Base-by-base conservation (phyloP, 35 echinoderm and acorn worm genomes). In the Hemicentrotus pulcherrimus region DNA sequence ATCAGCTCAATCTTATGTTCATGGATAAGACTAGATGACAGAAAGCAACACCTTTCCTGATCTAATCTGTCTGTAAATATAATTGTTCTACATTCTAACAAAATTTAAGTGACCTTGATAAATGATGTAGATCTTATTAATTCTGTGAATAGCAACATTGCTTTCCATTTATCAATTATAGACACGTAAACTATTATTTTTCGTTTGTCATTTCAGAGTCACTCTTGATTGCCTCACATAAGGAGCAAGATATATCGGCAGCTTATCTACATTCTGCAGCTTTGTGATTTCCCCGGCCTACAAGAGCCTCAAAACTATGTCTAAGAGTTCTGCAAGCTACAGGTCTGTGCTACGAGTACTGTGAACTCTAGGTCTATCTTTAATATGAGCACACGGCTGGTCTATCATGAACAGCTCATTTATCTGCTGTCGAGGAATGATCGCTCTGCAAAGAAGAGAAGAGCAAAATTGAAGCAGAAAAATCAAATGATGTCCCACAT, bases 381-480 rank as follows among this genome's bases (percentile, higher is more conserved):
- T 41, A n/a, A n/a, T n/a, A n/a, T 41, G 35, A 41, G 35, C 35
- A 41, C 35, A 41, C 3, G 35, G 35, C 52, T 14, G 9, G 86
- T 90, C 19, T 90, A 90, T 90, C 88, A 33, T 47, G 88, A 90
- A 45, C 88, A 90, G 32, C 88, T 90, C 88, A 47, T 90, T 47
- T 45, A 90, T 33, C 88, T 90, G 88, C 46, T 90, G 32, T 47
- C 88, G 88, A 47, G 88, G 88, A 45, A 90, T 90, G 88, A 90
- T 41, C 88, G 32, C 19, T 15, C 88, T 90, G 88, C 14, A 32
- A 33, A 46, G 12, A 32, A 47, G 32, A 46, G 13, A 24, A 90
- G 46, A 15, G 32, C 13, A 30, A 33, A 90, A 47, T 1, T 33
- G 11, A 90, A 15, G 18, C 7, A 32, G 88, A 90, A 90, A 18